phyloP scores from a whole-genome alignment of 2,113 vertebrate genomes.

The Ginglymostoma cirratum region DNA sequence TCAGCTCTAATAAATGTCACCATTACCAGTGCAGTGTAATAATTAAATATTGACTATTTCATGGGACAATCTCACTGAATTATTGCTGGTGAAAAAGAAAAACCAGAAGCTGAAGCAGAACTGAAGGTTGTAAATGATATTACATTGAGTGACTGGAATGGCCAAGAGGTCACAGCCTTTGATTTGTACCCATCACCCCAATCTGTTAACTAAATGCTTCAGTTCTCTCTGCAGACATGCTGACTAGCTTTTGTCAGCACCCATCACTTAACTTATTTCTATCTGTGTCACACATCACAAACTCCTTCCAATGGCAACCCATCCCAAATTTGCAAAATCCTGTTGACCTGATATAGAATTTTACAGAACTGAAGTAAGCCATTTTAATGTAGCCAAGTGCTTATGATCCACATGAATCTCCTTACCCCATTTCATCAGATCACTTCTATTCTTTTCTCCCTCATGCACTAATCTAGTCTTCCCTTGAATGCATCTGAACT shows the following conservation, averaged over 20 bases:
- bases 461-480: neutral
- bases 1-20: constrained; percentile 28
- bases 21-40: constrained; percentile 14
- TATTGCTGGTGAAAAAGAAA: neutral
- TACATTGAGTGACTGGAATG: neutral
- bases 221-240: neutral
- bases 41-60: constrained; percentile 36
- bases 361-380: neutral
- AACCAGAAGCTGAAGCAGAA: neutral
- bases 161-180: neutral
- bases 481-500: neutral
- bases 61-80: neutral
- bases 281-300: neutral
- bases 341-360: neutral
- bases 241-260: neutral
- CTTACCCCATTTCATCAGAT: neutral
- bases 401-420: neutral
- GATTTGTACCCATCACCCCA: neutral
- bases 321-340: neutral
- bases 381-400: neutral
- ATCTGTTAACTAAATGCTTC: neutral
- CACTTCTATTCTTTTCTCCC: neutral
- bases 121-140: neutral
- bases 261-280: neutral
- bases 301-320: neutral